These are phyloP conservation scores for Magallana gigas DNA, from an alignment of 1,140 invertebrate genomes.

Conservation along the genomic window DNA sequence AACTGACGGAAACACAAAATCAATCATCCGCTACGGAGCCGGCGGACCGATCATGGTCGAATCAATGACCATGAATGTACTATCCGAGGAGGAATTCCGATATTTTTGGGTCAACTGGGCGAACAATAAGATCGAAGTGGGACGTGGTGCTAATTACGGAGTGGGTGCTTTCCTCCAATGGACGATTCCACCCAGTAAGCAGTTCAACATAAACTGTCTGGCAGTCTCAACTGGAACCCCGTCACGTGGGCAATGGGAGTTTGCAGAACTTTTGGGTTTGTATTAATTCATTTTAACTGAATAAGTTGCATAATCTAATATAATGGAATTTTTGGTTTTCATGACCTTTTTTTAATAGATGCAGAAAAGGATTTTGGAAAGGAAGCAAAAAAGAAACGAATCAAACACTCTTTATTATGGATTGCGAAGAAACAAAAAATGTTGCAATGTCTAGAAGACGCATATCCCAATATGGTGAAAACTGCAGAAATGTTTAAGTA, in stretches of 20 bases:
- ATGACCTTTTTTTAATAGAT: constrained; percentile 46
- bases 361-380: constrained; percentile 70
- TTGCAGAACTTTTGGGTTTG: constrained; percentile 75
- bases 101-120: constrained; percentile 77
- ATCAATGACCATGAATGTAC: constrained; percentile 70
- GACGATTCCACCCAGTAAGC: constrained; percentile 71
- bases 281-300: too few species aligned
- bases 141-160: constrained; percentile 72
- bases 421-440: constrained; percentile 76
- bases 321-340: too few species aligned
- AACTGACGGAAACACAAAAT: constrained; percentile 70
- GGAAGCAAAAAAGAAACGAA: constrained; percentile 66
- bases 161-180: constrained; percentile 71
- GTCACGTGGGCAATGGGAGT: constrained; percentile 76
- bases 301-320: too few species aligned
- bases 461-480: constrained; percentile 72
- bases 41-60: constrained; percentile 68
- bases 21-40: constrained; percentile 71
- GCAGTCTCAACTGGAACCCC: constrained; percentile 74
- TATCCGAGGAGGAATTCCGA: constrained; percentile 69
- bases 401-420: constrained; percentile 72
- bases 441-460: constrained; percentile 74
- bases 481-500: constrained; percentile 70
- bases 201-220: constrained; percentile 74
- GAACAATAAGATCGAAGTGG: constrained; percentile 70